A percentile compares a stretch with the other conserved stretches of the same genome.
Evolutionary conservation across 1,140 invertebrate species (phyloP).

Genomic region (Drosophila mayri): DNA sequence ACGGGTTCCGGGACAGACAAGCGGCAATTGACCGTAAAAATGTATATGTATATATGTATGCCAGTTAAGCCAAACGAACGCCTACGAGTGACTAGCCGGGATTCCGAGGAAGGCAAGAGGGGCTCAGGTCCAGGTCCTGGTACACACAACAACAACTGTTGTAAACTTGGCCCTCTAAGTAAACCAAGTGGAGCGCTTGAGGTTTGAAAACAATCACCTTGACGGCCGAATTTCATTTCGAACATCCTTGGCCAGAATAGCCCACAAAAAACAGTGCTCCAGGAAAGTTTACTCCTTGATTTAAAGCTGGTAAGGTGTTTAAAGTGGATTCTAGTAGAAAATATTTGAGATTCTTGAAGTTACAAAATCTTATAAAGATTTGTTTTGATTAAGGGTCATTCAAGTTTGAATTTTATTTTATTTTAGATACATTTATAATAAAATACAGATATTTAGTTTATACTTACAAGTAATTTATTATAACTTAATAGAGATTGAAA

Average conservation of each 20-base stretch:
- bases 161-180: constrained; percentile 60
- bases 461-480: too few relatives aligned
- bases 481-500: too few relatives aligned
- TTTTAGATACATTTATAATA: too few relatives aligned
- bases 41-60: constrained; percentile 67
- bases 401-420: background rate
- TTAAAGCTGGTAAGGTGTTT: background rate
- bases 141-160: constrained; percentile 35
- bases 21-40: constrained; percentile 82
- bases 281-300: constrained; percentile 31
- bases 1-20: constrained; percentile 57
- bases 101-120: background rate
- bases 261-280: constrained; percentile 25
- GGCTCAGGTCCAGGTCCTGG: background rate
- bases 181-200: constrained; percentile 73
- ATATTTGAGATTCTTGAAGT: background rate
- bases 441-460: too few relatives aligned
- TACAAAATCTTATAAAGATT: too few relatives aligned
- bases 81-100: constrained; percentile 39
- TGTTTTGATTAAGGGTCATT: background rate
- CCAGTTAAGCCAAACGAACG: constrained; percentile 63
- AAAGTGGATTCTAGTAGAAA: background rate
- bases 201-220: constrained; percentile 81
- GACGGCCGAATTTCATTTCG: constrained; percentile 73
- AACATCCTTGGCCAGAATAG: constrained; percentile 36